A percentile compares a stretch with the other conserved stretches of the same genome.
Evolutionary conservation across 2,797 vertebrate species (phyloP).

Genomic region (Acropternis orthonyx): DNA sequence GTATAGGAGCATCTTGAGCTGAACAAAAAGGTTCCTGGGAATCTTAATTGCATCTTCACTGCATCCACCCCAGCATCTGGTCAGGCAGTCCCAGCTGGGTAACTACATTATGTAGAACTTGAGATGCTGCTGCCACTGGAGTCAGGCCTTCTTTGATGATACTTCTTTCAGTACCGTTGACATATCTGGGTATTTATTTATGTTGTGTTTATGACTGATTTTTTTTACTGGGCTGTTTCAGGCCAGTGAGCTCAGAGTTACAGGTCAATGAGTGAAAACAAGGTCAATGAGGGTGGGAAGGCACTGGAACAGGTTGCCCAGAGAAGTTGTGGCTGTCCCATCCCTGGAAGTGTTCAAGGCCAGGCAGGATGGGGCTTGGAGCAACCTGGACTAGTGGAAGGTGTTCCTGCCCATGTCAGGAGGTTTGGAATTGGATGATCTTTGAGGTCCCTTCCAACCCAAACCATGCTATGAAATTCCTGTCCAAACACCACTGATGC

Average conservation of each 20-base stretch:
- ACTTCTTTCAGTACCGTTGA: neutral
- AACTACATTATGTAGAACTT: fast-evolving
- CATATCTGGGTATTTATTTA: neutral
- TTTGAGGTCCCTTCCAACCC: fast-evolving
- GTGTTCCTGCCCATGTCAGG: neutral
- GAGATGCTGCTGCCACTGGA: neutral
- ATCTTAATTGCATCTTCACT: neutral
- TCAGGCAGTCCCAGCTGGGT: neutral
- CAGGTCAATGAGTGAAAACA: neutral
- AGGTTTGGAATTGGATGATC: neutral
- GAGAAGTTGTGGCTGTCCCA: neutral
- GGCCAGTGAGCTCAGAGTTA: neutral
- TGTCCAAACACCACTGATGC: neutral
- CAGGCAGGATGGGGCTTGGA: fast-evolving
- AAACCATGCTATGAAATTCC: neutral
- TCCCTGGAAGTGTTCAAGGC: neutral
- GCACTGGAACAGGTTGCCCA: neutral
- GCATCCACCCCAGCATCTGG: neutral
- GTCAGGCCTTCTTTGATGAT: neutral
- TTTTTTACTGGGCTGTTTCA: neutral
- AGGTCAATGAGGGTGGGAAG: fast-evolving
- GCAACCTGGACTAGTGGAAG: fast-evolving
- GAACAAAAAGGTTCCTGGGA: neutral
- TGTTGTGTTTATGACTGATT: neutral
- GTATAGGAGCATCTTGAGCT: neutral